phyloP scores from a whole-genome alignment of 2,113 vertebrate species.

The Gallinago jamesoni region DNA sequence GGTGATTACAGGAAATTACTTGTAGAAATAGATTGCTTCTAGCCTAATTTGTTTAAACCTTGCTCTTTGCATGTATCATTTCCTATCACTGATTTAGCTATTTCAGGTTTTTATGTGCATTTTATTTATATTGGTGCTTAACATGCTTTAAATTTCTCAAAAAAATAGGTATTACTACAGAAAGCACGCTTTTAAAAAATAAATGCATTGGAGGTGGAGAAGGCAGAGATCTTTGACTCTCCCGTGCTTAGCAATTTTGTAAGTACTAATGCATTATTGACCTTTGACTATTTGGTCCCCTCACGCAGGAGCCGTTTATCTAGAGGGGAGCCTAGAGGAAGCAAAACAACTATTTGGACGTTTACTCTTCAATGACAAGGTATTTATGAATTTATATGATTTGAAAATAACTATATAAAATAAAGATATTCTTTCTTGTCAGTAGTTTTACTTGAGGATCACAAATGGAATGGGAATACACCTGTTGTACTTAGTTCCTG shows the following conservation, averaged over 20 bases:
- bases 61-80: not conserved
- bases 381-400: conserved; percentile 60
- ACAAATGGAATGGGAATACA: not conserved
- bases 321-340: conserved; percentile 94
- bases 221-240: not conserved
- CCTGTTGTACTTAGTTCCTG: not conserved
- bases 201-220: not conserved
- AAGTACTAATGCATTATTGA: conserved; percentile 7
- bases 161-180: not conserved
- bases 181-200: not conserved
- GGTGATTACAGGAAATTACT: not conserved
- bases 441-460: not conserved
- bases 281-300: not conserved
- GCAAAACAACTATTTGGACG: conserved; percentile 92
- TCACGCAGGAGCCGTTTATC: conserved; percentile 90
- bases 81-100: not conserved
- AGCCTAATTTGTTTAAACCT: not conserved
- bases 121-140: not conserved
- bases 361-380: conserved; percentile 92
- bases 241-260: not conserved
- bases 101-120: not conserved
- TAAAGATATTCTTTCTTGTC: not conserved
- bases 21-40: not conserved
- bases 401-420: not conserved
- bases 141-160: not conserved